Base-by-base conservation (phyloP, 2,888 invertebrate genomes). In the Sminthurinus aureus region DNA sequence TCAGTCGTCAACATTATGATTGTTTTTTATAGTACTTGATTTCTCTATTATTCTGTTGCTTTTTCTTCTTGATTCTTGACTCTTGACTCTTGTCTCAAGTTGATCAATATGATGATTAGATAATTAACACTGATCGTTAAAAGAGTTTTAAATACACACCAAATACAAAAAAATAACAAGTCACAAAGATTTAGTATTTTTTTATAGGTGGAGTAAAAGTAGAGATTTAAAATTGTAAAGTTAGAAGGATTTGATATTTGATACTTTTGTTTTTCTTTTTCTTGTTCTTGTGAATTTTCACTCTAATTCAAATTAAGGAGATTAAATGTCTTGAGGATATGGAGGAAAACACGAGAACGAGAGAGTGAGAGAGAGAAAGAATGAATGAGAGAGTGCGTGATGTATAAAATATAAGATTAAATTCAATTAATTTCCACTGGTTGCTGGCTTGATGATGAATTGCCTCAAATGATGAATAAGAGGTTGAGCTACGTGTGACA, bases 1-100 rank as follows among this genome's bases (percentile, higher is more conserved):
- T 88, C 88, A 83, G 88, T 88, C 78, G 88, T 88, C 86, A 88
- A 84, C 88, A 88, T 88, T 79, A 83, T 83, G 24, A 74, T 20
- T 15, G 58, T 58, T 58, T 58, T 58, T 58, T 58, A 15, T 13
- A n/a, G n/a, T n/a, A 15, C 18, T 58, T 2, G 13, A 58, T 58
- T 58, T 58, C 9, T 58, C 9, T 58, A 58, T 58, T 6, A 2
- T 58, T 13, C 58, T 58, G 9, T 58, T 18, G 58, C 6, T 38
- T 38, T 4, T 58, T 11, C 4, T 58, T 58, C 15, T 15, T 58
- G n/a, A n/a, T n/a, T n/a, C n/a, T n/a, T n/a, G n/a, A n/a, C n/a
- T n/a, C n/a, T n/a, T n/a, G n/a, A n/a, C n/a, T n/a, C n/a, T n/a
- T n/a, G n/a, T n/a, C n/a, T n/a, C n/a, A n/a, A n/a, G n/a, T n/a